phyloP scores from a whole-genome alignment of 2,797 vertebrate species.

The Carapus acus region DNA sequence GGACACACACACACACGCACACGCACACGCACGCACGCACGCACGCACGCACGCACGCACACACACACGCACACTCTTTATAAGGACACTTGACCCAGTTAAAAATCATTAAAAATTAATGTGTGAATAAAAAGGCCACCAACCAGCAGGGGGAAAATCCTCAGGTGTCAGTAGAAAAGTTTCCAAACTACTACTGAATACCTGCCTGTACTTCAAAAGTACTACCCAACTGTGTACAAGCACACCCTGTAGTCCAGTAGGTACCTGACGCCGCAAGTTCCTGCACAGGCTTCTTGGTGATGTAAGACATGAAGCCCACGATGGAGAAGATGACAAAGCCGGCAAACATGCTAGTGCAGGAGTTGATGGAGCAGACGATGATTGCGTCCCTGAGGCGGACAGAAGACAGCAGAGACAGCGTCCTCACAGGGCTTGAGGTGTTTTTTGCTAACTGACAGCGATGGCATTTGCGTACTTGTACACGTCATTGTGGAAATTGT shows the following conservation, averaged over 20 bases:
- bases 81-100: neutral
- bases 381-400: conserved; percentile 83
- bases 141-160: neutral
- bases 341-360: conserved; percentile 86
- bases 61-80: conserved; percentile 9
- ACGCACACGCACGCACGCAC: conserved; percentile 16
- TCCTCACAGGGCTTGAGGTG: no score
- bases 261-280: conserved; percentile 87
- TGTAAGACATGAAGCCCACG: conserved; percentile 88
- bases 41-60: conserved; percentile 12
- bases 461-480: conserved; percentile 75
- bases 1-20: conserved; percentile 19
- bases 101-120: neutral
- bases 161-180: neutral
- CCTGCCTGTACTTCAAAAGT: no score
- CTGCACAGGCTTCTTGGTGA: conserved; percentile 84
- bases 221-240: no score
- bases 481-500: conserved; percentile 83
- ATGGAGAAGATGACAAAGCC: conserved; percentile 93
- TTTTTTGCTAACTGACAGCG: no score
- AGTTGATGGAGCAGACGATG: conserved; percentile 88
- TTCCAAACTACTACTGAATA: conserved; percentile 3
- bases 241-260: no score
- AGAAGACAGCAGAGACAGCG: conserved; percentile 15
- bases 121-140: no score